A percentile compares a stretch with the other conserved stretches of the same genome.
Evolutionary conservation across 2,113 vertebrate genomes (phyloP).

Genomic region (Rhabdornis inornatus): DNA sequence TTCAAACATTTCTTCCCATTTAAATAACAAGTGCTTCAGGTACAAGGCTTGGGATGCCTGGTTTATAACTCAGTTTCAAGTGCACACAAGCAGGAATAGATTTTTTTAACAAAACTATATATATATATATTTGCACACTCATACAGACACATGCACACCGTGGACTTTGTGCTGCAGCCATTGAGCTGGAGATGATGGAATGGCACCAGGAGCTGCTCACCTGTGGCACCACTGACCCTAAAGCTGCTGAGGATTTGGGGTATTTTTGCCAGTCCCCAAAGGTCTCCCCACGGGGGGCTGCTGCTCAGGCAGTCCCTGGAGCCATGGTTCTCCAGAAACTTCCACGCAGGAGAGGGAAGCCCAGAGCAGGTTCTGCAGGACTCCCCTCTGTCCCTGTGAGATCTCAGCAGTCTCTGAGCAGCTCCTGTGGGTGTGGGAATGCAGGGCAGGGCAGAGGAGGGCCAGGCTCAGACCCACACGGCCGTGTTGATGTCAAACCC

Average conservation of each 20-base stretch:
- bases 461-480: slow-evolving; percentile 87
- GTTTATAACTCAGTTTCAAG: not conserved
- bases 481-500: slow-evolving; percentile 94
- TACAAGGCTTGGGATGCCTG: not conserved
- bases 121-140: slow-evolving; percentile 27
- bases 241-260: not conserved
- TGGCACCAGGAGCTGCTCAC: not conserved
- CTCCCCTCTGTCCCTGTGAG: not conserved
- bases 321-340: accelerated
- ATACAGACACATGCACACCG: not conserved
- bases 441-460: not conserved
- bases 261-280: not conserved
- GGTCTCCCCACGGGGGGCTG: not conserved
- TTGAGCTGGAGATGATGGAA: not conserved
- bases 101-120: not conserved
- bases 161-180: not conserved
- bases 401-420: not conserved
- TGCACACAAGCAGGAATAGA: slow-evolving; percentile 42
- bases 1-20: not conserved
- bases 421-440: not conserved
- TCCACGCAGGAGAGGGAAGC: accelerated
- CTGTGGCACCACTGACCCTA: not conserved
- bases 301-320: not conserved
- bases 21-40: slow-evolving; percentile 33
- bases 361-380: not conserved